These are phyloP conservation scores for Aix galericulata DNA, from an alignment of 2,113 vertebrate species.

Conservation along the genomic window DNA sequence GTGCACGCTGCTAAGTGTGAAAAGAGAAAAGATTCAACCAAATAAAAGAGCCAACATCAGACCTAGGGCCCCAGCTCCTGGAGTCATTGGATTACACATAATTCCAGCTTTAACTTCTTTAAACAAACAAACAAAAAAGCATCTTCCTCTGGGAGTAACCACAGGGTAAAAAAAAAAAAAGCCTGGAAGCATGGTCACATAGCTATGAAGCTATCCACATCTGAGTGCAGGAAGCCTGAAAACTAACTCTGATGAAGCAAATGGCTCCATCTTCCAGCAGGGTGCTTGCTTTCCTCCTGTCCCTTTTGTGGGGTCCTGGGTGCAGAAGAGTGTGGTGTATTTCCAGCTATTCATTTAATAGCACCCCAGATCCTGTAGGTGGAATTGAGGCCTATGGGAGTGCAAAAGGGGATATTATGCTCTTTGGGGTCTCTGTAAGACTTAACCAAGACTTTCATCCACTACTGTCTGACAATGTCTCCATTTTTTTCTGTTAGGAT, in stretches of 20 bases:
- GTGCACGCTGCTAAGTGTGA: background rate
- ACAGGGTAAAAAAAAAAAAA: background rate
- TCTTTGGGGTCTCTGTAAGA: background rate
- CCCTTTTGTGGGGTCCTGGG: fast-evolving
- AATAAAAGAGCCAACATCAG: background rate
- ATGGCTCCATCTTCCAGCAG: background rate
- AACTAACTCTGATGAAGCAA: background rate
- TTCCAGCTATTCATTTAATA: background rate
- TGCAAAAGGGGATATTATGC: fast-evolving
- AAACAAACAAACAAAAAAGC: background rate
- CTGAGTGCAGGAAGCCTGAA: background rate
- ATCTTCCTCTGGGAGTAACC: background rate
- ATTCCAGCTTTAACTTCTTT: background rate
- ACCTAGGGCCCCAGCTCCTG: background rate
- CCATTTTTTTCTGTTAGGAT: background rate
- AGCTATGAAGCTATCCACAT: background rate
- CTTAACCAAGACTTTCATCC: background rate
- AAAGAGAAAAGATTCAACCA: background rate
- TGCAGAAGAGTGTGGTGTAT: background rate
- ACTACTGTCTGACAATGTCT: background rate
- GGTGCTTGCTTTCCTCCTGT: background rate
- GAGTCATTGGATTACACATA: background rate
- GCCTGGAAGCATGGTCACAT: background rate
- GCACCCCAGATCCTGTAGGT: background rate
- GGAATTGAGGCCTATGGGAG: background rate